Percentiles rank a stretch among this genome's conserved stretches.
Evolutionary conservation across 2,797 vertebrate species (phyloP).

Genomic region (Holocentrus rufus): DNA sequence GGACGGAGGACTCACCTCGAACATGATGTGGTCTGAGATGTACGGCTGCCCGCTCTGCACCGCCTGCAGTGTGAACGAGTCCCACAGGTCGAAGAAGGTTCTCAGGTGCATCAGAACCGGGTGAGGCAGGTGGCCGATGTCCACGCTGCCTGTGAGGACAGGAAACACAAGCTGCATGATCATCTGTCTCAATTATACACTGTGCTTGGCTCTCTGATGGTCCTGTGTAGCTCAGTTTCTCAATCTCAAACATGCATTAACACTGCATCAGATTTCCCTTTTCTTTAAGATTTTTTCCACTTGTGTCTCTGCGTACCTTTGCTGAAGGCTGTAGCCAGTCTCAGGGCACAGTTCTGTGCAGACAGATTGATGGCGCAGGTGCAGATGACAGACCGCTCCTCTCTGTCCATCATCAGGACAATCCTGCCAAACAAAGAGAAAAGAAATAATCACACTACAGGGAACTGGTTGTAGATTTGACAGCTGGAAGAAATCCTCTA

Average conservation of each 20-base stretch:
- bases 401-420: constrained; percentile 88
- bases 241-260: background rate
- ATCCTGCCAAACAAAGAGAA: constrained; percentile 78
- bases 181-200: background rate
- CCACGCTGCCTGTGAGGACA: constrained; percentile 84
- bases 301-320: constrained; percentile 83
- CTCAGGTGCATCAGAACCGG: constrained; percentile 90
- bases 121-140: constrained; percentile 88
- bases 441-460: background rate
- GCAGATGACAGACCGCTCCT: constrained; percentile 85
- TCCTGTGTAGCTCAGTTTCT: background rate
- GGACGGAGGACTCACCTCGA: constrained; percentile 76
- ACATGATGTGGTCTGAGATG: constrained; percentile 86
- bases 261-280: background rate
- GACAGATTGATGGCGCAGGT: constrained; percentile 78
- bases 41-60: constrained; percentile 86
- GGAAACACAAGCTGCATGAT: background rate
- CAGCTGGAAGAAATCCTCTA: background rate
- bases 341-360: constrained; percentile 84
- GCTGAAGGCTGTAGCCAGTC: constrained; percentile 90
- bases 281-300: background rate
- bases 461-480: background rate
- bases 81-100: constrained; percentile 93
- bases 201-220: too few species aligned
- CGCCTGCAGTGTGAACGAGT: constrained; percentile 85